These are phyloP conservation scores for Platycnemis pennipes DNA, from an alignment of 2,888 invertebrate genomes.

Conservation along the genomic window DNA sequence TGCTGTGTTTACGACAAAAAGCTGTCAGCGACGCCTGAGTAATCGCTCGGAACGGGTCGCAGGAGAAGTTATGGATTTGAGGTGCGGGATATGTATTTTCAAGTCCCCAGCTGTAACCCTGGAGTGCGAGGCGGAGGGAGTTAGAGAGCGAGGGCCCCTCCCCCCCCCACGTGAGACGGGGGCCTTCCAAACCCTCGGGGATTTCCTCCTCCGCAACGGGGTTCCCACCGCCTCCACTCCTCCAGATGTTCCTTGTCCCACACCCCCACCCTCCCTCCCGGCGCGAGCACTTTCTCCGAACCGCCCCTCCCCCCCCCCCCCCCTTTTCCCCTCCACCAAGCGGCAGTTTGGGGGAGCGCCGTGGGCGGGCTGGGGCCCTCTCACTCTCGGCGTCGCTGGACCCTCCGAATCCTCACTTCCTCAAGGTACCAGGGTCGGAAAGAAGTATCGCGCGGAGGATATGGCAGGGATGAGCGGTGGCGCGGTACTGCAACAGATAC, in stretches of 20 bases:
- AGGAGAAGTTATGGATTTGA: background rate
- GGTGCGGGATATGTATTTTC: background rate
- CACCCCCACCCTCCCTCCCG: background rate
- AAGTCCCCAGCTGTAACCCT: background rate
- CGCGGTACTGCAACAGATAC: too few relatives aligned
- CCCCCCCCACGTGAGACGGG: background rate
- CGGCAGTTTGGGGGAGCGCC: too few relatives aligned
- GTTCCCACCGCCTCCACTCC: background rate
- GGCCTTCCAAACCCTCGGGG: background rate
- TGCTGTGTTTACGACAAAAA: slow-evolving; percentile 26
- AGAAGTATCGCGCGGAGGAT: too few relatives aligned
- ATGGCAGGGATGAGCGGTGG: too few relatives aligned
- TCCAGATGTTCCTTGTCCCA: slow-evolving; percentile 23
- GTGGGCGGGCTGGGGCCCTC: too few relatives aligned
- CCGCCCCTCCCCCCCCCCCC: background rate
- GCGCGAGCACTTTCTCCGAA: background rate
- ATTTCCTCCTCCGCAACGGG: background rate
- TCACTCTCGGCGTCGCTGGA: too few relatives aligned
- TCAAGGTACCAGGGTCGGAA: too few relatives aligned
- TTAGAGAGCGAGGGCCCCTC: background rate
- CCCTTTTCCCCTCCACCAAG: background rate
- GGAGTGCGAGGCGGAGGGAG: background rate
- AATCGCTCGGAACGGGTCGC: background rate
- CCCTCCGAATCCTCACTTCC: too few relatives aligned
- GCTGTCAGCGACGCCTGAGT: slow-evolving; percentile 3